Conservation (phyloP, 2,797 vertebrate species). For the Malurus splendens region DNA sequence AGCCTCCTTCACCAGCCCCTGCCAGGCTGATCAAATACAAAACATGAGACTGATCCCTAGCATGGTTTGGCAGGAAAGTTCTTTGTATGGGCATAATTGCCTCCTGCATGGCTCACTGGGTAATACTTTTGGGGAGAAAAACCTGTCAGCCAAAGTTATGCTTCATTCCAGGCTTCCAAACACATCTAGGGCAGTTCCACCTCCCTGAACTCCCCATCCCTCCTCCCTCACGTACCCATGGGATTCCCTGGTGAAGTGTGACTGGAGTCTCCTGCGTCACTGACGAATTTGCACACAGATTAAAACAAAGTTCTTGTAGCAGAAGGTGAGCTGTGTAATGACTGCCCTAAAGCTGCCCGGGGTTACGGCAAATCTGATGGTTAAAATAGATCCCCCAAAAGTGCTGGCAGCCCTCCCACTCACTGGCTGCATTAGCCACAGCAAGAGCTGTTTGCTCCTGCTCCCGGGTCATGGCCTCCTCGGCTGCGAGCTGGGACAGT, state of each 20-base stretch:
- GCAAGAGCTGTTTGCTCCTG: neutral
- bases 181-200: neutral
- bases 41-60: neutral
- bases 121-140: neutral
- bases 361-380: neutral
- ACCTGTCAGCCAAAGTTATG: rapidly evolving
- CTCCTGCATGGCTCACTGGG: neutral
- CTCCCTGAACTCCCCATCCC: neutral
- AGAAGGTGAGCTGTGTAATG: neutral
- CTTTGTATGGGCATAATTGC: neutral
- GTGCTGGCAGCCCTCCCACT: neutral
- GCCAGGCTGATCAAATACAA: neutral
- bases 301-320: neutral
- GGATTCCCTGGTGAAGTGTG: neutral
- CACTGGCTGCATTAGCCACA: neutral
- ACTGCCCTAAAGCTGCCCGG: neutral
- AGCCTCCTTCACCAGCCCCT: neutral
- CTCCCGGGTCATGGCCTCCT: neutral
- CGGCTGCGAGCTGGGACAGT: neutral
- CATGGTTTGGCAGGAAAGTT: neutral
- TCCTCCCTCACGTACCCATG: neutral
- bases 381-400: neutral
- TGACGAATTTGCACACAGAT: neutral
- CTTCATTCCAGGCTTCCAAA: neutral
- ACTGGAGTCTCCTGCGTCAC: neutral